Percentiles rank a stretch among this genome's conserved stretches.
phyloP scores from a whole-genome alignment of 2,797 vertebrate species.

The Sebastiscus tertius region DNA sequence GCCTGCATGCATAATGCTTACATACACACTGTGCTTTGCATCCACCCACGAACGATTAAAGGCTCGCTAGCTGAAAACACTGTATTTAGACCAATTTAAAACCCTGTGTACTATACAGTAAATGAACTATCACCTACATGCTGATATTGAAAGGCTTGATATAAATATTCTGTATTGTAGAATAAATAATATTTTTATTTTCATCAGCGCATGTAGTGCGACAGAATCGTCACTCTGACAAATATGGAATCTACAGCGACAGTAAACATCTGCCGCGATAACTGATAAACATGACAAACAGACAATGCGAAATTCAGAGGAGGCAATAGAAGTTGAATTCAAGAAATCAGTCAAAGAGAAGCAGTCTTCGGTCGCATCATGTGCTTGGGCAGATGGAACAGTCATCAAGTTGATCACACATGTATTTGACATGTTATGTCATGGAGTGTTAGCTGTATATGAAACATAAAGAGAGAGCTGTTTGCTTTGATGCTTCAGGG shows the following conservation, averaged over 20 bases:
- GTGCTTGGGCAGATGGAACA: background rate
- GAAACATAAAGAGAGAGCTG: background rate
- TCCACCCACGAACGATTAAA: slow-evolving; percentile 22
- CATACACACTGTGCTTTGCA: slow-evolving; percentile 28
- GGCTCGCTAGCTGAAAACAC: background rate
- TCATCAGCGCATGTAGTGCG: background rate
- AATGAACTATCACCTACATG: background rate
- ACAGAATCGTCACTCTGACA: background rate
- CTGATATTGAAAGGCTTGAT: background rate
- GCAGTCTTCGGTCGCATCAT: background rate
- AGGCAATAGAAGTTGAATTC: background rate
- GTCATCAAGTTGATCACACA: background rate
- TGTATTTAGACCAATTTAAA: slow-evolving; percentile 1
- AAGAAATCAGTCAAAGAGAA: background rate
- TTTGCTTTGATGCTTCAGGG: background rate
- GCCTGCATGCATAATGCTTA: slow-evolving; percentile 32
- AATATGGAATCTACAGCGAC: background rate
- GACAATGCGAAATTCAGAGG: background rate
- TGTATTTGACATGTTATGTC: background rate
- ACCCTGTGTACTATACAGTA: background rate
- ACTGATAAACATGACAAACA: background rate
- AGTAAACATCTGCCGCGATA: background rate
- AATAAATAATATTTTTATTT: background rate
- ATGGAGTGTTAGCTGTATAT: background rate
- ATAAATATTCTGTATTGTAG: background rate